Evolutionary conservation across 2,113 vertebrate species (phyloP), one percentile per base, ranked within the genome.

Genomic region (Peromyscus leucopus): DNA sequence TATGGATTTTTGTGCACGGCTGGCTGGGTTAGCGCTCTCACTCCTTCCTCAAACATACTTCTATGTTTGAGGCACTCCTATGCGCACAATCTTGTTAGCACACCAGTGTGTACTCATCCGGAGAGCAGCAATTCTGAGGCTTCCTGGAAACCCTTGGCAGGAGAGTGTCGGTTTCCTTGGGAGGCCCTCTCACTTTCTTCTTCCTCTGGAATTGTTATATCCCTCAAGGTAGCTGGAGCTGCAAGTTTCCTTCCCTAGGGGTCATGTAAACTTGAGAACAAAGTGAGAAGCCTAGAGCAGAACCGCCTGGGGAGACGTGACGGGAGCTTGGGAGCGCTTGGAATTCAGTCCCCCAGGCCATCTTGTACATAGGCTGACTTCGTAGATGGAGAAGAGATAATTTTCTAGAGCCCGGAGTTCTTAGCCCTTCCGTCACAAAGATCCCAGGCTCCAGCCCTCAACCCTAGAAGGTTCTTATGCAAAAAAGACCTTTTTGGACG

Each of bases 401-500:
- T 1, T 93, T 82, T 88, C 15, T 63, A 67, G 65, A 96, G 74
- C 33, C 39, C 67, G 65, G 75, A 90, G 82, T 91, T 61, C 10
- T 0, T 65, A 87, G 80, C 91, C 61, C 87, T 90, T 67, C 22
- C 42, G 83, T 76, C 5, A 19, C 48, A 36, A 31, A 85, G 55
- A 92, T 42, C 75, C 48, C 55, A 55, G 69, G 65, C 75, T 92
- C 71, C 59, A 63, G 42, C 33, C 36, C 0, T 21, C 63, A 96
- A 93, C 39, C 21, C 57, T 57, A 84, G 89, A 55, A 97, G 90
- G 85, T 91, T 93, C 76, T 75, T 7, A 59, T 74, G 80, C 84
- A 93, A 96, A 96, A 96, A 84, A 28, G 82, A 78, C 61, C 90
- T 95, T 92, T 65, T 28, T 39, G 88, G 65, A 89, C 90, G 55